phyloP scores from a whole-genome alignment of 1,140 invertebrate genomes.

The Eurosta solidaginis region DNA sequence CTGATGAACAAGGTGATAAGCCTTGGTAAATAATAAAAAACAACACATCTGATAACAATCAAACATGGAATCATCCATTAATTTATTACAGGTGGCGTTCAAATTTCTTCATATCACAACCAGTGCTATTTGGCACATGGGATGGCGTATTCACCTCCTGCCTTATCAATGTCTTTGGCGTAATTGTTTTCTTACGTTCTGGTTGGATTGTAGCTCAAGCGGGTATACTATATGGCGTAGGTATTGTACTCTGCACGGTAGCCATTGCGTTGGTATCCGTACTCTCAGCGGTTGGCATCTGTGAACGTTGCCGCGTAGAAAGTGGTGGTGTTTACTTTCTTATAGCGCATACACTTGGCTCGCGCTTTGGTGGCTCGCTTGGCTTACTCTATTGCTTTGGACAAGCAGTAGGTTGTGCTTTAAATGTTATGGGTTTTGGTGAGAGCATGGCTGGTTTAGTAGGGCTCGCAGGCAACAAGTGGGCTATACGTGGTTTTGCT shows the following conservation, averaged over 20 bases:
- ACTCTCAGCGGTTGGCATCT: slow-evolving; percentile 92
- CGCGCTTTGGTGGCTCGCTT: slow-evolving; percentile 87
- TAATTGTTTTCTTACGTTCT: slow-evolving; percentile 93
- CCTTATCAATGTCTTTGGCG: slow-evolving; percentile 95
- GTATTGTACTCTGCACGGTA: slow-evolving; percentile 85
- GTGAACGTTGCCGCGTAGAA: slow-evolving; percentile 90
- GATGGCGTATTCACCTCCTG: slow-evolving; percentile 86
- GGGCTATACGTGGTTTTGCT: slow-evolving; percentile 81
- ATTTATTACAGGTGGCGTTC: slow-evolving; percentile 81
- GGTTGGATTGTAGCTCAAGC: slow-evolving; percentile 97
- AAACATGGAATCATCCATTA: background rate
- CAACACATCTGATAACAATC: background rate
- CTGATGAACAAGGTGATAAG: slow-evolving; percentile 76
- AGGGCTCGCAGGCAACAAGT: slow-evolving; percentile 70
- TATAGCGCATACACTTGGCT: slow-evolving; percentile 90
- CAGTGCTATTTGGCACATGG: slow-evolving; percentile 95
- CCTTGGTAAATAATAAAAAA: slow-evolving; percentile 47
- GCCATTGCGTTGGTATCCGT: slow-evolving; percentile 88
- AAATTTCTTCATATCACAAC: slow-evolving; percentile 91
- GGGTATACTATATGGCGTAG: slow-evolving; percentile 83
- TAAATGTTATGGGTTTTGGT: slow-evolving; percentile 94
- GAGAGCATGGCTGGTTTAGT: slow-evolving; percentile 90
- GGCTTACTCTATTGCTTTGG: slow-evolving; percentile 95
- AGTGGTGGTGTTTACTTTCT: slow-evolving; percentile 96
- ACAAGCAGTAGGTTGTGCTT: slow-evolving; percentile 93